phyloP scores from a whole-genome alignment of 2,888 invertebrate genomes.

The Diaphora mendica region DNA sequence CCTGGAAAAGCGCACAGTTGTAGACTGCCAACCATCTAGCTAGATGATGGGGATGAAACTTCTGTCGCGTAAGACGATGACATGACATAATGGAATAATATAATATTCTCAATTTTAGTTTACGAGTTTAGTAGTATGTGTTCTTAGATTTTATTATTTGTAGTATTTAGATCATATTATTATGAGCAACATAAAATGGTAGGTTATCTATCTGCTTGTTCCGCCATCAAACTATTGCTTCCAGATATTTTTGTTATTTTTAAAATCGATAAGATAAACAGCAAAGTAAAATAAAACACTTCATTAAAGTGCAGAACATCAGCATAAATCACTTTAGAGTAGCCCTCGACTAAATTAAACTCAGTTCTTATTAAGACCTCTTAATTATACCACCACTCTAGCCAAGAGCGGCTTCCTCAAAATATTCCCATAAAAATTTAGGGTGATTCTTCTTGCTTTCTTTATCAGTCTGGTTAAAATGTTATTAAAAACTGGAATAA shows the following conservation, averaged over 20 bases:
- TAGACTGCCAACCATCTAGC: no score
- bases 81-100: no score
- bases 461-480: conserved; percentile 9
- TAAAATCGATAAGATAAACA: not conserved
- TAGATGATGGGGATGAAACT: no score
- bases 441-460: conserved; percentile 1
- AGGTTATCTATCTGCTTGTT: no score
- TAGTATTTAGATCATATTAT: no score
- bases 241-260: not conserved
- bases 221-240: not conserved
- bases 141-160: no score
- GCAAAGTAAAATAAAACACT: conserved; percentile 6
- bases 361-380: conserved; percentile 14
- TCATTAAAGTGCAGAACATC: conserved; percentile 12
- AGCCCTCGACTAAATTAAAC: conserved; percentile 16
- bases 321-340: conserved; percentile 14
- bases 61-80: no score
- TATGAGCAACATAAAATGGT: no score
- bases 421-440: conserved; percentile 20
- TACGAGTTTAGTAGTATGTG: no score
- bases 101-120: no score
- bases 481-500: conserved; percentile 2
- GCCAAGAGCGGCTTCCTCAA: not conserved
- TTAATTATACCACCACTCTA: conserved; percentile 17
- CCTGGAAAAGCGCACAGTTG: no score